Evolutionary conservation across 2,888 invertebrate species (phyloP).

Genomic region (Timandra comae): DNA sequence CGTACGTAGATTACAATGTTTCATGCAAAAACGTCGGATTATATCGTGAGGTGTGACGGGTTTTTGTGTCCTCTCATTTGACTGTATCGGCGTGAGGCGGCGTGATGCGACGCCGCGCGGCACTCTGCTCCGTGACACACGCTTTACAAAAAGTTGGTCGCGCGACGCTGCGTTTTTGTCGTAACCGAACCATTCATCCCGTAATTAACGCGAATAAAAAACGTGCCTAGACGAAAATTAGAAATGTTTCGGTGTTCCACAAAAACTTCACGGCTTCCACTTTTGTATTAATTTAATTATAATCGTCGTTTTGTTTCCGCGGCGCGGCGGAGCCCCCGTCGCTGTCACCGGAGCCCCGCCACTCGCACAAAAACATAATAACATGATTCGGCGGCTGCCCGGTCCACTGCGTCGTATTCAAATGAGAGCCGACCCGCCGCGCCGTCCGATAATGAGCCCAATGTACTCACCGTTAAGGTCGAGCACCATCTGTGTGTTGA

Average conservation of each 20-base stretch:
- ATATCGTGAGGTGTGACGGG: too few relatives aligned
- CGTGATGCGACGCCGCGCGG: constrained; percentile 12
- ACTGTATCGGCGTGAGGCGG: too few relatives aligned
- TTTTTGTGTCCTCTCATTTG: too few relatives aligned
- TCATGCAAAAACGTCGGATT: too few relatives aligned
- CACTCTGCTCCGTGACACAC: constrained; percentile 47
- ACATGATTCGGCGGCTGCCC: constrained; percentile 28
- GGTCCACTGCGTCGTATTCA: constrained; percentile 29
- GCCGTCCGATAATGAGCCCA: constrained; percentile 17
- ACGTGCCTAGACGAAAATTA: constrained; percentile 58
- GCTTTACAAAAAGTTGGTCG: constrained; percentile 43
- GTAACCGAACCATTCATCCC: constrained; percentile 52
- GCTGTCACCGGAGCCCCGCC: constrained; percentile 1
- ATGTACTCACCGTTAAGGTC: constrained; percentile 65
- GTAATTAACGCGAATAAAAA: constrained; percentile 70
- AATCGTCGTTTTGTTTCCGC: constrained; percentile 49
- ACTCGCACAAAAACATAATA: constrained; percentile 39
- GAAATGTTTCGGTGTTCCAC: constrained; percentile 59
- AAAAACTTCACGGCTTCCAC: constrained; percentile 43
- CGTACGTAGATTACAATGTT: too few relatives aligned
- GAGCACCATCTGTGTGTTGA: constrained; percentile 72
- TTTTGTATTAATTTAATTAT: constrained; percentile 66
- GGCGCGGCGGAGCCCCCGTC: constrained; percentile 2
- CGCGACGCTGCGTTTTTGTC: constrained; percentile 31
- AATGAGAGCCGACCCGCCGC: constrained; percentile 21